Evolutionary conservation across 2,797 vertebrate species (phyloP).

Genomic region (Perodicticus potto): DNA sequence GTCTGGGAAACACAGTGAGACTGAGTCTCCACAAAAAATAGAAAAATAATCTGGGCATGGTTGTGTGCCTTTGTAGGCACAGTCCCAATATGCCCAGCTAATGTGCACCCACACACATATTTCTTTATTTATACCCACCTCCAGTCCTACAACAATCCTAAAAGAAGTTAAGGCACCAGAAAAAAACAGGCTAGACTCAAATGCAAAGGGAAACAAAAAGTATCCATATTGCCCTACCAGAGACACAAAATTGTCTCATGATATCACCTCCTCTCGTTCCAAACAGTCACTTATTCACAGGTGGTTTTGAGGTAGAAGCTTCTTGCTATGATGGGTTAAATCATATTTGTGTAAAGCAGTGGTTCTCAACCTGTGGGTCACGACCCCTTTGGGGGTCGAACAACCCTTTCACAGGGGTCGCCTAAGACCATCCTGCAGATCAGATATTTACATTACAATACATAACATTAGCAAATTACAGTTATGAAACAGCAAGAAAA

Average conservation of each 20-base stretch:
- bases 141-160: neutral
- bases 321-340: no score
- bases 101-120: neutral
- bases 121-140: neutral
- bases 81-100: neutral
- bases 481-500: no score
- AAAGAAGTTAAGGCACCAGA: neutral
- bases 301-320: no score
- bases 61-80: neutral
- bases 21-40: neutral
- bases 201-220: neutral
- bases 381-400: no score
- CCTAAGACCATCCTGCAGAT: no score
- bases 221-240: neutral
- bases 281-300: neutral
- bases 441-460: no score
- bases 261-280: neutral
- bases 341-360: no score
- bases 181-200: conserved; percentile 30
- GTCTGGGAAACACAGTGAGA: neutral
- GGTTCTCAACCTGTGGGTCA: no score
- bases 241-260: neutral
- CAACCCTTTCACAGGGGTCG: no score
- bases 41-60: neutral
- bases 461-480: no score